phyloP scores from a whole-genome alignment of 2,888 invertebrate genomes.

The Hyppa rectilinea region DNA sequence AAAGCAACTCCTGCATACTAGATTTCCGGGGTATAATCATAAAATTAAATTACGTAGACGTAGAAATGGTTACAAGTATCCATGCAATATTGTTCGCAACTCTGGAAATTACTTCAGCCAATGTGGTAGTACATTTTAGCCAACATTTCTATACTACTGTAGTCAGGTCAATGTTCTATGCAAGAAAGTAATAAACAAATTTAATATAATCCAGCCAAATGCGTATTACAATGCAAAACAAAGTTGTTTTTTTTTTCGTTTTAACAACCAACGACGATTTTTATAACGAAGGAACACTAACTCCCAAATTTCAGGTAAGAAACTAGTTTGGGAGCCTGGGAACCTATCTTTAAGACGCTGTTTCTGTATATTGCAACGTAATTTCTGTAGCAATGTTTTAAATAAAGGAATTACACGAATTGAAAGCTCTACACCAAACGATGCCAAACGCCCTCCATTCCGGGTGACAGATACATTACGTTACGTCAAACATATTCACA shows the following conservation, averaged over 20 bases:
- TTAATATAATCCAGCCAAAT: slow-evolving; percentile 35
- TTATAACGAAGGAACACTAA: no score
- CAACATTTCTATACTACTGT: not conserved
- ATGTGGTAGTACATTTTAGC: not conserved
- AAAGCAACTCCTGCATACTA: slow-evolving; percentile 21
- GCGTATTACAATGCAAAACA: slow-evolving; percentile 31
- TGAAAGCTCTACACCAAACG: slow-evolving; percentile 47
- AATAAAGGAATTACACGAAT: slow-evolving; percentile 57
- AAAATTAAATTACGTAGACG: slow-evolving; percentile 42
- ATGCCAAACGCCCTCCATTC: slow-evolving; percentile 50
- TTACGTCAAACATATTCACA: slow-evolving; percentile 41
- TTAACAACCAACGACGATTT: no score
- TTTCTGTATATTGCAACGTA: no score
- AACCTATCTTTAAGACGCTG: no score
- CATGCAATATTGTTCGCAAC: slow-evolving; percentile 19
- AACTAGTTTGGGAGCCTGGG: no score
- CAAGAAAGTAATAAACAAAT: slow-evolving; percentile 18
- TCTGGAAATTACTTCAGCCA: slow-evolving; percentile 23
- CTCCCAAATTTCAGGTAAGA: no score
- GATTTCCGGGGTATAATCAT: slow-evolving; percentile 17
- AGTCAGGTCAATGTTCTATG: not conserved
- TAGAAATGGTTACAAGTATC: slow-evolving; percentile 12
- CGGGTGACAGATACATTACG: slow-evolving; percentile 44
- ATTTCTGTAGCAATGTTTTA: no score
- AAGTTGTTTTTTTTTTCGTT: no score